phyloP scores from a whole-genome alignment of 2,113 vertebrate genomes.

The Willisornis vidua region DNA sequence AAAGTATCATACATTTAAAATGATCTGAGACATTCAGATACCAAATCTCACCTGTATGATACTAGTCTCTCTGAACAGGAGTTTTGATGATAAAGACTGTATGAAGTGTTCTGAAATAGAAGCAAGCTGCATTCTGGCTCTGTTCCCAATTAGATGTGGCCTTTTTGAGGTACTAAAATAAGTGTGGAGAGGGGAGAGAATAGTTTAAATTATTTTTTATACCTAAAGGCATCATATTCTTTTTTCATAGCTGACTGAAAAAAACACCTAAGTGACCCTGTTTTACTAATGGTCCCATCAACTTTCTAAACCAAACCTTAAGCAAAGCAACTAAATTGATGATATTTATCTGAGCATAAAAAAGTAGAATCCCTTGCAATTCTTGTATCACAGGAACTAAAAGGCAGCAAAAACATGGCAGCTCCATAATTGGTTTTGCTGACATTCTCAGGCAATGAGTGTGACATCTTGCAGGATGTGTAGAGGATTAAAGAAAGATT shows the following conservation, averaged over 20 bases:
- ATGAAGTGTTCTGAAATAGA: not conserved
- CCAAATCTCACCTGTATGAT: not conserved
- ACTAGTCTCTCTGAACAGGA: not conserved
- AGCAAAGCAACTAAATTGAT: not conserved
- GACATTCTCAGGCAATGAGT: rapidly evolving
- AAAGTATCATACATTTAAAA: not conserved
- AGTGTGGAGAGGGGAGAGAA: not conserved
- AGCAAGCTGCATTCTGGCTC: not conserved
- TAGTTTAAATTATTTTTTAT: not conserved
- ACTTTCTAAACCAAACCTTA: not conserved
- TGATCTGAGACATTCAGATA: not conserved
- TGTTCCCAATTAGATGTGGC: not conserved
- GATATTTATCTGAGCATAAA: not conserved
- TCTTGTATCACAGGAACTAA: not conserved
- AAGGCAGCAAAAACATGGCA: not conserved
- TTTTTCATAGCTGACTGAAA: not conserved
- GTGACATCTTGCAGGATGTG: not conserved
- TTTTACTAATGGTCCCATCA: not conserved
- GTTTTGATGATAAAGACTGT: not conserved
- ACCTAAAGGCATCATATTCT: not conserved
- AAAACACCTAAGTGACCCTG: not conserved
- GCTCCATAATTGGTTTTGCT: not conserved
- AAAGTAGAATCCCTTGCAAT: not conserved
- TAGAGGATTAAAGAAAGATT: not conserved
- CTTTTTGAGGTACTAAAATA: not conserved